Evolutionary conservation across 2,888 invertebrate genomes (phyloP).

Genomic region (Cyaniris semiargus): DNA sequence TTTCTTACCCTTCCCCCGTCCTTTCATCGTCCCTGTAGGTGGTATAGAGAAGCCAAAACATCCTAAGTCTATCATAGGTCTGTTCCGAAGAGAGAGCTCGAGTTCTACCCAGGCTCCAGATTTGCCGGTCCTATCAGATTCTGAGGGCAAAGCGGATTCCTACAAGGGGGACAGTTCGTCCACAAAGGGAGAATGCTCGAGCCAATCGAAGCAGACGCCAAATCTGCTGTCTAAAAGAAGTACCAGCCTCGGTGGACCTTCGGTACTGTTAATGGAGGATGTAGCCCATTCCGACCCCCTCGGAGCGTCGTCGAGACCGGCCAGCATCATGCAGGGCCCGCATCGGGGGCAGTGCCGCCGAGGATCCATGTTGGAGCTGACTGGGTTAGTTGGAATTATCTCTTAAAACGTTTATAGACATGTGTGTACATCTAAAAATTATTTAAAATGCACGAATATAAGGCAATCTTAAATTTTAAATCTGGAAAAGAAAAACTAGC

Average conservation of each 20-base stretch:
- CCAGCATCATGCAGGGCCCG: conserved; percentile 80
- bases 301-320: conserved; percentile 82
- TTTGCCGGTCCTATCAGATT: conserved; percentile 78
- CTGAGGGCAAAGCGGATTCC: conserved; percentile 76
- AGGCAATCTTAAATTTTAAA: too few species aligned
- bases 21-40: conserved; percentile 75
- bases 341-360: conserved; percentile 86
- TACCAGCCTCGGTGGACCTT: conserved; percentile 72
- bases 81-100: conserved; percentile 91
- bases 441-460: too few species aligned
- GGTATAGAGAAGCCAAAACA: conserved; percentile 92
- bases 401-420: neutral
- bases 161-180: conserved; percentile 59
- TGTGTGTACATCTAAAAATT: too few species aligned
- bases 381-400: conserved; percentile 79
- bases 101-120: conserved; percentile 84
- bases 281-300: conserved; percentile 82
- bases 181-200: conserved; percentile 42
- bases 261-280: conserved; percentile 82
- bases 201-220: conserved; percentile 62
- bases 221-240: conserved; percentile 70
- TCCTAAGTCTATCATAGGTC: conserved; percentile 92
- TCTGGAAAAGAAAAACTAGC: too few species aligned
- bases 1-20: conserved; percentile 49
- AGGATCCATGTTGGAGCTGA: conserved; percentile 91